Percentiles rank a stretch among this genome's conserved stretches.
These are phyloP conservation scores for Napeogenes inachia DNA, from an alignment of 2,888 invertebrate species.

Conservation along the genomic window DNA sequence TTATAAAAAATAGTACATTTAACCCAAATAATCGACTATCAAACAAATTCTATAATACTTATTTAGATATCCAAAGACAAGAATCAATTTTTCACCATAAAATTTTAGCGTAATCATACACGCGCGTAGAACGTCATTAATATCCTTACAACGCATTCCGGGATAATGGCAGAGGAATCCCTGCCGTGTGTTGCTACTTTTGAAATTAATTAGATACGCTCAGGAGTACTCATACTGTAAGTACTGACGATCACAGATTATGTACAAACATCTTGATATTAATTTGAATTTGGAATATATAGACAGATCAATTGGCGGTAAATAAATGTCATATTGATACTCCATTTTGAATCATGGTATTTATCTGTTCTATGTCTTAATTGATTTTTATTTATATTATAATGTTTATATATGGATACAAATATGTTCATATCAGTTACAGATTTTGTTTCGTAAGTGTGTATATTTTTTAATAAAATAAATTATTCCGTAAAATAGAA, in stretches of 20 bases:
- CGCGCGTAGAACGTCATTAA: conserved; percentile 40
- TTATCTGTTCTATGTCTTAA: no score
- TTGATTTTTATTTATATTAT: no score
- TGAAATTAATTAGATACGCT: conserved; percentile 62
- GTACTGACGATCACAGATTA: neutral
- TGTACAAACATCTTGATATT: no score
- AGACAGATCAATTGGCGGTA: no score
- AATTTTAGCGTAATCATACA: neutral
- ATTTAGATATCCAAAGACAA: neutral
- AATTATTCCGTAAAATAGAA: neutral
- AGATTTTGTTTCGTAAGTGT: no score
- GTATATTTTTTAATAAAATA: neutral
- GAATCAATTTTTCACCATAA: neutral
- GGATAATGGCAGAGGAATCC: conserved; percentile 39
- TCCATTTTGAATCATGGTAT: no score
- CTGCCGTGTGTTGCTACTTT: conserved; percentile 36
- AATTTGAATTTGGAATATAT: no score
- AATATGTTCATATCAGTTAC: no score
- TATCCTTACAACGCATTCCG: conserved; percentile 41
- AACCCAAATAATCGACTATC: no score
- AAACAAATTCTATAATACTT: neutral
- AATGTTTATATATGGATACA: no score
- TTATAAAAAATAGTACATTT: no score
- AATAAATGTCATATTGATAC: no score
- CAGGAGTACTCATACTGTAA: conserved; percentile 12